Percentiles rank a stretch among this genome's conserved stretches.
These are phyloP conservation scores for Myrmophylax atrothorax DNA, from an alignment of 2,113 vertebrate genomes.

Conservation along the genomic window DNA sequence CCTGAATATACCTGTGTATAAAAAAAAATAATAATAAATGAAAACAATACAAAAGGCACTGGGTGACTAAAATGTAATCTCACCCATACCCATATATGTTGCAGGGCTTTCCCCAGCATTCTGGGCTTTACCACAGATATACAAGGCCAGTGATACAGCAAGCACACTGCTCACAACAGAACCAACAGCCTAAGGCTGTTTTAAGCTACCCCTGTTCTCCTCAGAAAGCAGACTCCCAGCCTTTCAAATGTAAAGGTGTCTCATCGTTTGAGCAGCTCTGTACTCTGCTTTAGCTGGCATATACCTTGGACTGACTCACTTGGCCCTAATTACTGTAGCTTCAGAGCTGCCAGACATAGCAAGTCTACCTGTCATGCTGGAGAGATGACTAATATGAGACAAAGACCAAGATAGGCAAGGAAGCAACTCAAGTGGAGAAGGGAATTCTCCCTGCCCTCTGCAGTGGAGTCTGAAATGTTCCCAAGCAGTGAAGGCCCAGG, in stretches of 20 bases:
- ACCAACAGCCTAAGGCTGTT: neutral
- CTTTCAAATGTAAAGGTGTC: neutral
- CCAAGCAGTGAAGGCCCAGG: neutral
- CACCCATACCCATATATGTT: neutral
- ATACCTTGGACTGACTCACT: neutral
- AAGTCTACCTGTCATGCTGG: neutral
- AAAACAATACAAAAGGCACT: neutral
- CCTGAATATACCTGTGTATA: neutral
- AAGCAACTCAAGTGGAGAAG: neutral
- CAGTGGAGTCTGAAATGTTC: constrained; percentile 11
- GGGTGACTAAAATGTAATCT: neutral
- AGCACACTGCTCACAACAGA: neutral
- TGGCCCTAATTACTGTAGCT: neutral
- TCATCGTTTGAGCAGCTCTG: rapidly evolving
- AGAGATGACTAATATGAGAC: constrained; percentile 29
- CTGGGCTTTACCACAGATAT: neutral
- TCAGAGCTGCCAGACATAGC: neutral
- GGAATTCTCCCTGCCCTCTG: neutral
- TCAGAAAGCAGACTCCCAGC: neutral
- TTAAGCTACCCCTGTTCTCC: neutral
- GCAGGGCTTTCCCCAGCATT: neutral
- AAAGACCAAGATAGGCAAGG: neutral
- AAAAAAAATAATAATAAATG: neutral
- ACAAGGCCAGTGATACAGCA: neutral
- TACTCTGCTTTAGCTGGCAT: neutral